Base-by-base conservation (phyloP, 2,113 vertebrate genomes). In the Redunca redunca region DNA sequence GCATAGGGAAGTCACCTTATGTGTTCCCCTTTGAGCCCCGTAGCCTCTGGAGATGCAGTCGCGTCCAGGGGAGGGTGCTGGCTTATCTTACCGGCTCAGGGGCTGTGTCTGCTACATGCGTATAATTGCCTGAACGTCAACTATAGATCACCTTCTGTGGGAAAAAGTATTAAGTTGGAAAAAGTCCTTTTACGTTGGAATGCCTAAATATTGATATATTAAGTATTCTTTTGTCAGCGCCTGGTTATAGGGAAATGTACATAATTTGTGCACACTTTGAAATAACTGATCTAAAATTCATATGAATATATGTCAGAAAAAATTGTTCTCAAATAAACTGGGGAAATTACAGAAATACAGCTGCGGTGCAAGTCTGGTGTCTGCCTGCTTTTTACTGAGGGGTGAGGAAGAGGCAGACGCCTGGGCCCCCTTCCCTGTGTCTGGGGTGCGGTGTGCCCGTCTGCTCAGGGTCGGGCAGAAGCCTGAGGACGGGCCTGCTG, bases 311-410 rank as follows among this genome's bases (percentile, higher is more conserved):
- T 78, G 11, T 36, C 74, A 91, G 60, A 46, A 80, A 91, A 89
- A 26, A 14, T 52, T 48, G 33, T 96, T 96, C 96, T 87, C 16
- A 92, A 96, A 84, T 94, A 97, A 94, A 74, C 7, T 30, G 50
- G 53, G 80, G 17, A 74, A 53, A 36, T 86, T 62, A 58, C 30
- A 92, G 77, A 97, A 90, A 17, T 57, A 40, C 30, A 81, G n/a
- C 14, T 13, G 7, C 26, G 30, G 67, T 55, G 15, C 1, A 58
- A 50, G 53, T 83, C 16, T 83, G 58, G 21, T 91, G 53, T 97
- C 64, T 90, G 28, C 30, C 64, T 94, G 52, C 30, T 53, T 81
- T 46, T 80, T 67, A 25, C 3, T 86, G 84, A 43, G 33, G 15
- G 74, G 14, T 64, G 55, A 57, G 21, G 30, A 58, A 77, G 21